Evolutionary conservation across 1,140 invertebrate genomes (phyloP), one percentile per base, ranked within the genome.

Genomic region (Rhyzopertha dominica): DNA sequence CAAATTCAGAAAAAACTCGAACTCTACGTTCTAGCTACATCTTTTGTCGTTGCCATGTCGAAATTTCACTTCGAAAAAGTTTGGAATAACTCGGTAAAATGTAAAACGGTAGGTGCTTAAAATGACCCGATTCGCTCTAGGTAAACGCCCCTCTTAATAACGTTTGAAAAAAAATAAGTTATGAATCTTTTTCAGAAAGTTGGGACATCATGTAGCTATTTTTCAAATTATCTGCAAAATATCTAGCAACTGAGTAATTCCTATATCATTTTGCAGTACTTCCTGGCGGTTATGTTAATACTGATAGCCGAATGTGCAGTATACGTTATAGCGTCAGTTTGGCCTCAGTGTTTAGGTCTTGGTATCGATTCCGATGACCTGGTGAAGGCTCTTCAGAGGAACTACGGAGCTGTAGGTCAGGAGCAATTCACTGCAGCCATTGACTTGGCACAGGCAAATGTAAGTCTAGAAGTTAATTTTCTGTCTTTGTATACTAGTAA

Each of bases 381-480:
- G 41, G 75, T 82, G 5, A 78, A 82, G 40, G 75, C 78, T 1
- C 63, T 90, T 35, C 85, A 90, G 58, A 72, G 75, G 1, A 81
- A 80, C 58, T 90, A 89, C 62, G 86, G 85, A 2, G 69, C 84
- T 10, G 82, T 82, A 16, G 84, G 80, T 31, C 71, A 72, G 43
- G 76, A 77, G 43, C 78, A 84, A 57, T 87, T 88, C 54, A 90
- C 87, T 3, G 82, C 85, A 37, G 85, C 87, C 10, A 71, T 90
- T 20, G 88, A 87, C 70, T 71, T 85, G 45, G 81, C 79, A 0
- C 84, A 87, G 65, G 76, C 78, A 10, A 70, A 65, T 51, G 80
- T 82, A 72, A 66, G 58, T 62, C 30, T 8, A 26, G 7, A 26
- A n/a, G 7, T 26, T 8, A 26, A n/a, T 26, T 8, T 26, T n/a